These are phyloP conservation scores for Leucoraja erinaceus DNA, from an alignment of 2,113 vertebrate species.

Conservation along the genomic window DNA sequence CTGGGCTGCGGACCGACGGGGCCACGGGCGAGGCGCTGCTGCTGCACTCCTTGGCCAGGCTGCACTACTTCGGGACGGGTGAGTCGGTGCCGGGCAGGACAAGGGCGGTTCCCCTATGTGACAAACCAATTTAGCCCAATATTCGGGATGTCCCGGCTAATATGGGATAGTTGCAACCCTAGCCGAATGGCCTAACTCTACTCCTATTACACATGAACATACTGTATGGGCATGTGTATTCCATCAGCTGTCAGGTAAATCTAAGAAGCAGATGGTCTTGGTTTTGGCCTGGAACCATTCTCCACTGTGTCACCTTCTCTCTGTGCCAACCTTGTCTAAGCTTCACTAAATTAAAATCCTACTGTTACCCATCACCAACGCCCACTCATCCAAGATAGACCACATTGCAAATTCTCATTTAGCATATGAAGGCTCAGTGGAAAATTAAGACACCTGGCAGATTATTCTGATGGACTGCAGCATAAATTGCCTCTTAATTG, in stretches of 20 bases:
- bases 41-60: no score
- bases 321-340: not conserved
- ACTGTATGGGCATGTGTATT: not conserved
- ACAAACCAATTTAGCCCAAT: no score
- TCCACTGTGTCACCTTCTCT: not conserved
- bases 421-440: not conserved
- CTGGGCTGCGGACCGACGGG: no score
- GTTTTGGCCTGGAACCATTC: not conserved
- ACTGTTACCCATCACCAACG: not conserved
- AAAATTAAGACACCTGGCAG: not conserved
- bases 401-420: not conserved
- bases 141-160: no score
- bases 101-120: no score
- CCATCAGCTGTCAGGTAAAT: not conserved
- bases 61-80: no score
- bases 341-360: not conserved
- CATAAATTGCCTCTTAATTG: not conserved
- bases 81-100: no score
- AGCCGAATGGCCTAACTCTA: no score
- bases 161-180: no score
- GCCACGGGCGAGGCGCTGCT: no score
- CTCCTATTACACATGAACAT: no score
- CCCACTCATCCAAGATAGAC: not conserved
- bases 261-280: conserved; percentile 24
- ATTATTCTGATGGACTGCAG: not conserved